Evolutionary conservation across 2,888 invertebrate species (phyloP).

Genomic region (Andrena bucephala): DNA sequence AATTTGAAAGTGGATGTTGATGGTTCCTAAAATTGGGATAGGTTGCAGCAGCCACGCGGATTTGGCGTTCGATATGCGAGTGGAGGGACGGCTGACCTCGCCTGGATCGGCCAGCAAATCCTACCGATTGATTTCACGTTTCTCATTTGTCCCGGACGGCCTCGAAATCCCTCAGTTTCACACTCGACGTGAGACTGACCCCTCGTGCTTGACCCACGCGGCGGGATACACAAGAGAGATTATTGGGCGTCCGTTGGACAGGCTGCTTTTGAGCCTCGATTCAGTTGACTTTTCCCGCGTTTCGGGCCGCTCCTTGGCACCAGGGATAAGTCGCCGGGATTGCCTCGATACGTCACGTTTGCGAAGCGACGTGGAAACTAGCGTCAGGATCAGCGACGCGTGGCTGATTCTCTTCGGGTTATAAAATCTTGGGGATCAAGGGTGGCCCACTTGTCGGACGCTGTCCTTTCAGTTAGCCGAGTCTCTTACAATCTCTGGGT

Average conservation of each 20-base stretch:
- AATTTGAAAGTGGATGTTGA: too few relatives aligned
- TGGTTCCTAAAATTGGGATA: neutral
- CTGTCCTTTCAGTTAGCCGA: neutral
- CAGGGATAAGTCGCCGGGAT: constrained; percentile 32
- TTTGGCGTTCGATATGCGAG: neutral
- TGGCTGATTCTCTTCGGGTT: neutral
- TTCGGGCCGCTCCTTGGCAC: constrained; percentile 28
- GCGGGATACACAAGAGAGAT: constrained; percentile 68
- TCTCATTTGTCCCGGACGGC: constrained; percentile 59
- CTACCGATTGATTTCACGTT: constrained; percentile 78
- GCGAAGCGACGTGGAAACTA: constrained; percentile 52
- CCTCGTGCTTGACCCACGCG: constrained; percentile 74
- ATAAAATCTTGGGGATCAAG: constrained; percentile 8
- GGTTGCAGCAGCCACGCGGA: constrained; percentile 15
- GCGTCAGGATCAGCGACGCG: constrained; percentile 5
- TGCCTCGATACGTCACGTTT: constrained; percentile 51
- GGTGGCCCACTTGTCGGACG: neutral
- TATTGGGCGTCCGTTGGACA: constrained; percentile 49
- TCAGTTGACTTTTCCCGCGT: constrained; percentile 30
- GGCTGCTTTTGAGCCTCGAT: constrained; percentile 33
- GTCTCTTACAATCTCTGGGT: neutral
- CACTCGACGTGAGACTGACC: constrained; percentile 82
- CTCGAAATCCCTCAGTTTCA: constrained; percentile 80
- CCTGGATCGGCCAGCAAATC: constrained; percentile 61
- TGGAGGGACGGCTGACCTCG: neutral